Base-by-base conservation (phyloP, 2,888 invertebrate species). In the Scaptodrosophila latifasciaeformis region DNA sequence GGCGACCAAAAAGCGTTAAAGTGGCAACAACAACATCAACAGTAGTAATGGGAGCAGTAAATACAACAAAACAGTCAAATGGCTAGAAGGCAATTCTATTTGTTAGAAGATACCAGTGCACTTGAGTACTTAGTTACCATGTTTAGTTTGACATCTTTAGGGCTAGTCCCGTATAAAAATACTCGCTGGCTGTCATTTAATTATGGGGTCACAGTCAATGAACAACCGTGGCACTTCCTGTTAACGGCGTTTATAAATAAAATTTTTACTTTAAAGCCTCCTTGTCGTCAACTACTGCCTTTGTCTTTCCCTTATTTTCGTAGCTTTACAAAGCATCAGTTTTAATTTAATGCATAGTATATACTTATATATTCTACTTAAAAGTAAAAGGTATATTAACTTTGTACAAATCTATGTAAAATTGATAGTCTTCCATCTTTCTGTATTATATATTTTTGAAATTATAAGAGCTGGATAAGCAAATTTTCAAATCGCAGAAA, bases 241-340 rank as follows among this genome's bases (percentile, higher is more conserved):
- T 75, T 76, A 72, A 69, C 74, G 55, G 43, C 62, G 57, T 39
- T 65, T 62, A n/a, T n/a, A n/a, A n/a, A n/a, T n/a, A n/a, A 49
- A 75, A 66, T 75, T 75, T 75, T 77, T 78, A 80, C 79, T 56
- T 81, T 65, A 75, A 75, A 72, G 81, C 81, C 66, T 75, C 66
- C 75, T 81, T 55, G 63, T 54, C 45, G 54, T 39, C 70, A 15
- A 53, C 21, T 35, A 61, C 52, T 52, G 47, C 45, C 54, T 49
- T 10, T 48, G 9, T 37, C 1, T 37, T 37, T 55, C 45, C 62
- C 24, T 43, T 15, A 10, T 46, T 29, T 46, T 34, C 24, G 12
- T 52, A 10, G n/a, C 2, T 24, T 21, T 21, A 3, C 34, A 24
- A 24, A 7, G 4, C 21, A 6, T 18, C 17, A 31, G 4, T 19